Conservation (phyloP, 2,888 invertebrate genomes). For the Melanophora roralis region DNA sequence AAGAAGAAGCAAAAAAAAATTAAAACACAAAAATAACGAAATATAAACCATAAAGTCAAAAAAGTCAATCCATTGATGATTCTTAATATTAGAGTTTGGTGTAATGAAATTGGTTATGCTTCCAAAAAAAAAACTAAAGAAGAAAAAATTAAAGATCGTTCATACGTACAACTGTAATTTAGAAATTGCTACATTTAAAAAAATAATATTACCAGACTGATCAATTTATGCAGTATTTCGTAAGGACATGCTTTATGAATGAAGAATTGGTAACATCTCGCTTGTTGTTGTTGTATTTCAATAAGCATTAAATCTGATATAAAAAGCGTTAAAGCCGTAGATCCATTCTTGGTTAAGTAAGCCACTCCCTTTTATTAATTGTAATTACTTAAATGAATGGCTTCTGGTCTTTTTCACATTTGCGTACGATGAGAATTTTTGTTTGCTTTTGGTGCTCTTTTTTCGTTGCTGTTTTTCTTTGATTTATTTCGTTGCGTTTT, state of each 20-base stretch:
- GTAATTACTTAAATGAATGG: conserved; percentile 69
- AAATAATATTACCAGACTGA: conserved; percentile 36
- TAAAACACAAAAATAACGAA: neutral
- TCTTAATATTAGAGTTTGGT: conserved; percentile 54
- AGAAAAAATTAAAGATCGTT: neutral
- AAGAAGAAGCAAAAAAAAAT: too few relatives aligned
- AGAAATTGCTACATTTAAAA: neutral
- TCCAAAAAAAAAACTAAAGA: conserved; percentile 2
- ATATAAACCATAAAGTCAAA: conserved; percentile 37
- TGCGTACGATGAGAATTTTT: conserved; percentile 64
- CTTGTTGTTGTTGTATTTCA: conserved; percentile 4
- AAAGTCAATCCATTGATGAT: conserved; percentile 56
- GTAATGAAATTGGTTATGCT: conserved; percentile 52
- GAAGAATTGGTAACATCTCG: conserved; percentile 23
- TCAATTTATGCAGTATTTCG: neutral
- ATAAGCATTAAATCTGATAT: conserved; percentile 29
- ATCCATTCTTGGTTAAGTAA: conserved; percentile 61
- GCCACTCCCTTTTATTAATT: conserved; percentile 67
- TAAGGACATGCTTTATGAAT: neutral
- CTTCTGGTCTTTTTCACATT: conserved; percentile 69
- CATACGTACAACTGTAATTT: conserved; percentile 46
- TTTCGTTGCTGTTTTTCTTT: neutral
- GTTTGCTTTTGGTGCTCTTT: conserved; percentile 26
- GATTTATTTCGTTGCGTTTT: conserved; percentile 2
- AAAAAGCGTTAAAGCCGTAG: conserved; percentile 62